phyloP scores from a whole-genome alignment of 2,888 invertebrate genomes.

The Falcaria lacertinaria region DNA sequence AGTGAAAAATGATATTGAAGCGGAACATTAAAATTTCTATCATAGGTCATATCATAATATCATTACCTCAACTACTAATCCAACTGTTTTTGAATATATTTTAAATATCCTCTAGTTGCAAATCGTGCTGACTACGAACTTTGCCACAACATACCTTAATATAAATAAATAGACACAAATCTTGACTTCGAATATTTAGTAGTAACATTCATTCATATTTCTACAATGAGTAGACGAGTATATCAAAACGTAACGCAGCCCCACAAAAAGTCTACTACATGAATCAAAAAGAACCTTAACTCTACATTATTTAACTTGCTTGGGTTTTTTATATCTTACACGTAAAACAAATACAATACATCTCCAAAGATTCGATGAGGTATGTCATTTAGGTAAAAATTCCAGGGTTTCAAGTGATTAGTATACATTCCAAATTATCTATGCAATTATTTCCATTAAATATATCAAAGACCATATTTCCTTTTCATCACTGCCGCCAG shows the following conservation, averaged over 20 bases:
- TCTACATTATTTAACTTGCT: neutral
- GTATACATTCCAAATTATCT: conserved; percentile 43
- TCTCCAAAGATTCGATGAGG: conserved; percentile 27
- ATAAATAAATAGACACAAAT: neutral
- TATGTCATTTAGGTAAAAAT: conserved; percentile 25
- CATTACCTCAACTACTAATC: neutral
- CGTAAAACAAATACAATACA: conserved; percentile 24
- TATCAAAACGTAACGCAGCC: neutral
- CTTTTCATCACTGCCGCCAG: too few relatives aligned
- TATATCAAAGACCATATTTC: conserved; percentile 1
- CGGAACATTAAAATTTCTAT: too few relatives aligned
- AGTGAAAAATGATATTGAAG: too few relatives aligned
- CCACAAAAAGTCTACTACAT: neutral
- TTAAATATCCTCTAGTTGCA: neutral
- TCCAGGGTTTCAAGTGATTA: conserved; percentile 15
- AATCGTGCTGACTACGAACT: neutral
- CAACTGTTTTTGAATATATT: neutral
- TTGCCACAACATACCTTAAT: neutral
- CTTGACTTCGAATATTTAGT: neutral
- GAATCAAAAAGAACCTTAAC: neutral
- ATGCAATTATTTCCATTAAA: neutral
- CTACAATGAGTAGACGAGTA: neutral
- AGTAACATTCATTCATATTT: neutral
- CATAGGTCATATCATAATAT: too few relatives aligned
- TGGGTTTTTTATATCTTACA: conserved; percentile 17